phyloP scores from a whole-genome alignment of 1,140 invertebrate genomes.

The Cydia fagiglandana region DNA sequence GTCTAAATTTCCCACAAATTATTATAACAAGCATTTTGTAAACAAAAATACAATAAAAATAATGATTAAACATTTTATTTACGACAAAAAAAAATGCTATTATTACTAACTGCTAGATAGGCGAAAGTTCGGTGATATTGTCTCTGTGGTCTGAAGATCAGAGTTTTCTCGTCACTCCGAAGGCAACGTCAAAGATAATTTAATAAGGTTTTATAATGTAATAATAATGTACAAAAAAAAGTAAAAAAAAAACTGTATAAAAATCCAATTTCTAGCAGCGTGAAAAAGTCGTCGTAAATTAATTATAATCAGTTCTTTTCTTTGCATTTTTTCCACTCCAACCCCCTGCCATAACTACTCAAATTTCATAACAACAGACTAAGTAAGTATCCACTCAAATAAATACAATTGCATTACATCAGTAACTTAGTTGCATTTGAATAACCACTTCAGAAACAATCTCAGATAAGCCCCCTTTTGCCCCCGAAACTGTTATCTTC shows the following conservation, averaged over 20 bases:
- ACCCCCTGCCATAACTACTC: conserved; percentile 3
- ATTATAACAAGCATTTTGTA: neutral
- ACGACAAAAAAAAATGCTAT: too few species aligned
- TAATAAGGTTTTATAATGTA: too few species aligned
- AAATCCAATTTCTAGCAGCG: neutral
- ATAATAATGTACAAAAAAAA: neutral
- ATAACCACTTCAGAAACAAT: conserved; percentile 62
- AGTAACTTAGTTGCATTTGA: conserved; percentile 44
- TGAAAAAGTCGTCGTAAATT: neutral
- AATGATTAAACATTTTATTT: neutral
- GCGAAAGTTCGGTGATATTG: too few species aligned
- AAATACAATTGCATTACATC: conserved; percentile 32
- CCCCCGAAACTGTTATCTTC: conserved; percentile 32
- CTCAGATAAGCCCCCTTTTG: conserved; percentile 51
- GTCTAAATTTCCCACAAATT: neutral
- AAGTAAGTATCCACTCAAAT: conserved; percentile 31
- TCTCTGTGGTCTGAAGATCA: too few species aligned
- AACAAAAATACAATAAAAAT: too few species aligned
- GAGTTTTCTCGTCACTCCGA: too few species aligned
- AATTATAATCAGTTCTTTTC: conserved; percentile 14
- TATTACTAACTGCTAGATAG: too few species aligned
- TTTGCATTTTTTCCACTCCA: conserved; percentile 34
- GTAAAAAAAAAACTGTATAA: neutral
- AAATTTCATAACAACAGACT: conserved; percentile 28
- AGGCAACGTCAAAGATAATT: too few species aligned